Evolutionary conservation across 2,113 vertebrate species (phyloP), one percentile per base, ranked within the genome.

Genomic region (Polyodon spathula): DNA sequence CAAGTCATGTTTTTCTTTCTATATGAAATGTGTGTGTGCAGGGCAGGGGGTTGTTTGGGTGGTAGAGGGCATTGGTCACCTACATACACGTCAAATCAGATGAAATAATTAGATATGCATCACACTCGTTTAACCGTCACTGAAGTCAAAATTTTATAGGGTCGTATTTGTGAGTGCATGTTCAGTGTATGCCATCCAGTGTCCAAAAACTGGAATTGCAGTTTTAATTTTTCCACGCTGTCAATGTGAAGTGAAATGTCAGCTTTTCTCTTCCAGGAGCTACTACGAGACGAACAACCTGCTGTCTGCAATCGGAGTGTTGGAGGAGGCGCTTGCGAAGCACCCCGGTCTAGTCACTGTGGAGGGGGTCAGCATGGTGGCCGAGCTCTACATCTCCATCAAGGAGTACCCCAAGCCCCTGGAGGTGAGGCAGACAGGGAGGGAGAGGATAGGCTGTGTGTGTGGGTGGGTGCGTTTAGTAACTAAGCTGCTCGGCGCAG

Each of bases 251-350:
- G 27, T 27, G 27, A 27, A 27, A 27, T 66, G 39, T 67, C 14
- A 44, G 6, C 66, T 3, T 66, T 40, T 67, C 14, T 48, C 64
- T 42, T 77, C 4, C 4, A 98, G 94, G 86, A 95, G 90, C 78
- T 98, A 97, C 52, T 97, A 94, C 11, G 93, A 97, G 82, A 93
- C 90, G 64, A 95, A 84, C 16, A 93, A 97, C 67, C 78, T 93
- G 60, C 60, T 81, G 2, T 89, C 93, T 15, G 93, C 95, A 53
- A 88, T 98, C 61, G 90, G 91, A 12, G 87, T 97, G 46, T 84
- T 94, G 16, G 91, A 95, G 65, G 94, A 96, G 70, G 93, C 92
- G 40, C 88, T 99, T 64, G 63, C 51, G 2, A 90, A 94, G 48
- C 92, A 97, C 74, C 91, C 92, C 4, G 73, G 69, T 67, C 84